These are phyloP conservation scores for Drosophila trichaetosa DNA, from an alignment of 2,888 invertebrate genomes.

Conservation along the genomic window DNA sequence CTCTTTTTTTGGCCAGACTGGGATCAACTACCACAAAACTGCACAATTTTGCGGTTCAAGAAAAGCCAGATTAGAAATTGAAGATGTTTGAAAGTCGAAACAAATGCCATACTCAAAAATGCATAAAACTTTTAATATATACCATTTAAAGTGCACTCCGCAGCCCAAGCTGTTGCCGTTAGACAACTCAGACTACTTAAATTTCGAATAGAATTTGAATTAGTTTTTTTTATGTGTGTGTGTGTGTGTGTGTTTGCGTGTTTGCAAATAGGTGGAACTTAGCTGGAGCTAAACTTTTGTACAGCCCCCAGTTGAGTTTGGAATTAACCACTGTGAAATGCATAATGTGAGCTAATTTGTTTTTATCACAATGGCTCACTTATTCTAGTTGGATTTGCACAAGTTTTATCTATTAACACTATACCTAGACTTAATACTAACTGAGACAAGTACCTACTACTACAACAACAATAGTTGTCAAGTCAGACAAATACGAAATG, in stretches of 20 bases:
- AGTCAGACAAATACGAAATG: background rate
- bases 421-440: background rate
- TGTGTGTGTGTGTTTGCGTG: background rate
- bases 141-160: slow-evolving; percentile 16
- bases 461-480: background rate
- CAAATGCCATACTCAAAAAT: slow-evolving; percentile 27
- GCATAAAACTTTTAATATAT: slow-evolving; percentile 34
- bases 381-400: background rate
- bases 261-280: background rate
- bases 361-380: background rate
- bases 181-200: background rate
- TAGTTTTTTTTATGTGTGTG: background rate
- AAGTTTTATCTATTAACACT: background rate
- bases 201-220: background rate
- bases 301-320: background rate
- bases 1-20: slow-evolving; percentile 14
- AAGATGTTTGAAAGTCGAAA: slow-evolving; percentile 41
- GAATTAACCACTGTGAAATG: background rate
- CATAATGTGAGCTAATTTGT: background rate
- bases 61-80: slow-evolving; percentile 51
- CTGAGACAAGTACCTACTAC: background rate
- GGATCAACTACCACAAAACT: slow-evolving; percentile 3
- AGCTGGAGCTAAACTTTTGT: background rate
- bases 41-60: slow-evolving; percentile 25
- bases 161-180: slow-evolving; percentile 1